Conservation (phyloP, 2,797 vertebrate species). For the Martes flavigula region DNA sequence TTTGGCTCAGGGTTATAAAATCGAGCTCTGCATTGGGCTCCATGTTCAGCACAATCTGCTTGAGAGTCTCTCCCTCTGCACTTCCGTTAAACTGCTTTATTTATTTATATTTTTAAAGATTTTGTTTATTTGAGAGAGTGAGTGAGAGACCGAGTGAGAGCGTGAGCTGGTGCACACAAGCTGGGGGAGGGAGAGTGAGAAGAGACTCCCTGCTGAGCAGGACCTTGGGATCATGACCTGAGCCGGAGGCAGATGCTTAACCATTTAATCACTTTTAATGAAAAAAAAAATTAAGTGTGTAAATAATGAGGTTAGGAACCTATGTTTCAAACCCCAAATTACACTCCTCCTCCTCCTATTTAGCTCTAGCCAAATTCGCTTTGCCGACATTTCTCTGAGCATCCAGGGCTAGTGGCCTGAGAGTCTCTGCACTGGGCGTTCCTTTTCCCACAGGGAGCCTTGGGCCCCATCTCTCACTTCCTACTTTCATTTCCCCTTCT, state of each 20-base stretch:
- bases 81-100: neutral
- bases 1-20: neutral
- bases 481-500: neutral
- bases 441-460: no score
- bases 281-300: neutral
- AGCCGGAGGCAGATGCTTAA: no score
- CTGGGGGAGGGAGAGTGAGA: no score
- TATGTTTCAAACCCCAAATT: neutral
- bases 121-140: no score
- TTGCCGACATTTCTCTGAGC: neutral
- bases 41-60: neutral
- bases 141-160: no score
- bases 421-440: neutral
- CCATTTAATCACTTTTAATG: neutral
- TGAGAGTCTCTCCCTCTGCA: neutral
- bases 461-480: neutral
- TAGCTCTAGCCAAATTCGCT: neutral
- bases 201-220: no score
- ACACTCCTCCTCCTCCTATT: neutral
- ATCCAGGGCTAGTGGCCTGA: neutral
- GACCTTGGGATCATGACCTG: no score
- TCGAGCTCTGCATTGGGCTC: neutral
- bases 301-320: neutral
- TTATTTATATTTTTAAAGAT: no score
- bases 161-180: no score